phyloP scores from a whole-genome alignment of 1,140 invertebrate genomes.

The Bombus affinis region DNA sequence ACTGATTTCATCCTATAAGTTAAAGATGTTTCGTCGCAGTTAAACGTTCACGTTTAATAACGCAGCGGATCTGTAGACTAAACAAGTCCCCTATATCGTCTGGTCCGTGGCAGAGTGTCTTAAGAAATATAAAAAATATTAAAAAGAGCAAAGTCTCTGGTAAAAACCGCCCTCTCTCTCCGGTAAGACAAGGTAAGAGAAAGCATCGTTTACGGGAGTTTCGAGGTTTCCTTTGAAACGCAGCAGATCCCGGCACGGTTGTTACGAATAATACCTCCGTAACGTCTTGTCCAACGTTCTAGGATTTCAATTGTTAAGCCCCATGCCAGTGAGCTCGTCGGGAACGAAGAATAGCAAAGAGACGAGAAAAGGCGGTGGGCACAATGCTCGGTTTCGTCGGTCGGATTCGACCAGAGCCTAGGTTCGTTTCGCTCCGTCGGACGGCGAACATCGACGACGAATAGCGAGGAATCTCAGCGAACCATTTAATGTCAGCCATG shows the following conservation, averaged over 20 bases:
- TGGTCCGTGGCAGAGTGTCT: no score
- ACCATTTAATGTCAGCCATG: neutral
- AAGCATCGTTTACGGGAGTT: conserved; percentile 10
- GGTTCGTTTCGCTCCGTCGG: conserved; percentile 1
- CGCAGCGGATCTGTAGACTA: no score
- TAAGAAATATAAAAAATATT: no score
- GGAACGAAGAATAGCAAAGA: conserved; percentile 49
- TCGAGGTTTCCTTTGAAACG: conserved; percentile 12
- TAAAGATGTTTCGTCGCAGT: no score
- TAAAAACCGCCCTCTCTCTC: accelerated
- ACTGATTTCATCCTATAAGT: no score
- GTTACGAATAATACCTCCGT: conserved; percentile 41
- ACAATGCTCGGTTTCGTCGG: conserved; percentile 37
- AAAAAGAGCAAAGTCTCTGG: no score
- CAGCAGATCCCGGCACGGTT: neutral
- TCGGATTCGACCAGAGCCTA: neutral
- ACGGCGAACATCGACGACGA: conserved; percentile 1
- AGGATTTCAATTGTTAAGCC: conserved; percentile 37
- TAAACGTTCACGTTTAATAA: no score
- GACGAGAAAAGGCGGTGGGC: neutral
- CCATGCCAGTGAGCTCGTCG: neutral
- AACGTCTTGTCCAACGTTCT: conserved; percentile 32
- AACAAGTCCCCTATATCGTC: no score
- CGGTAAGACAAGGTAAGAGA: no score
- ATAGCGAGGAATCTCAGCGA: conserved; percentile 1